These are phyloP conservation scores for Parnassius mnemosyne DNA, from an alignment of 2,888 invertebrate species.

Conservation along the genomic window DNA sequence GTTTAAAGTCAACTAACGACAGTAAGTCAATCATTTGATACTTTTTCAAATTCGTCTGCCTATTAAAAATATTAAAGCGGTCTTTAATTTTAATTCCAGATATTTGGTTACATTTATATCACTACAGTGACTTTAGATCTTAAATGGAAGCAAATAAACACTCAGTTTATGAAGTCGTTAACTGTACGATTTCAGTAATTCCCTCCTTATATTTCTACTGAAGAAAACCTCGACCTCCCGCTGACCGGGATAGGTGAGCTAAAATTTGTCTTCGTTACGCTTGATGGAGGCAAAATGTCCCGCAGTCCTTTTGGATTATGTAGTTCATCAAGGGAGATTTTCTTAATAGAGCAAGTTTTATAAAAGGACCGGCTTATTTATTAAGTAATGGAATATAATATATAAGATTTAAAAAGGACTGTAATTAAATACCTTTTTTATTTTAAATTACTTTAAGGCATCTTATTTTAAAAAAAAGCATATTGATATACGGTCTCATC, in stretches of 20 bases:
- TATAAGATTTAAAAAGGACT: not conserved
- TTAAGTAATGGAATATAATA: not conserved
- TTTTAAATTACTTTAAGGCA: not conserved
- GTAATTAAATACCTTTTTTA: not conserved
- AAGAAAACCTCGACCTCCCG: slow-evolving; percentile 38
- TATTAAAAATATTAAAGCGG: too few relatives aligned
- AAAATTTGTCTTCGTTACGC: slow-evolving; percentile 70
- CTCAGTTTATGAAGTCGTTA: slow-evolving; percentile 14
- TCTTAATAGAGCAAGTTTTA: slow-evolving; percentile 33
- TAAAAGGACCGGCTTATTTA: not conserved
- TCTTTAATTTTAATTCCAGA: too few relatives aligned
- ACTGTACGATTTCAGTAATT: slow-evolving; percentile 25
- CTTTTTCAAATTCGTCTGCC: too few relatives aligned
- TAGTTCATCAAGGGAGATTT: slow-evolving; percentile 39
- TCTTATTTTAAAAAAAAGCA: not conserved
- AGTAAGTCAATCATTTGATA: too few relatives aligned
- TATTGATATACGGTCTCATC: not conserved
- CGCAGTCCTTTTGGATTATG: slow-evolving; percentile 46
- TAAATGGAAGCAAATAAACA: not conserved
- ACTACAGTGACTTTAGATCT: too few relatives aligned
- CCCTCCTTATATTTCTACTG: slow-evolving; percentile 28
- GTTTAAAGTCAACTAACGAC: too few relatives aligned
- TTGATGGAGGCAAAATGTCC: slow-evolving; percentile 47
- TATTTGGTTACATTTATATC: too few relatives aligned
- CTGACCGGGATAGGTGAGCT: slow-evolving; percentile 42